A percentile compares a stretch with the other conserved stretches of the same genome.
phyloP scores from a whole-genome alignment of 53 echinoderm and acorn worm species.

The Arbacia lixula region DNA sequence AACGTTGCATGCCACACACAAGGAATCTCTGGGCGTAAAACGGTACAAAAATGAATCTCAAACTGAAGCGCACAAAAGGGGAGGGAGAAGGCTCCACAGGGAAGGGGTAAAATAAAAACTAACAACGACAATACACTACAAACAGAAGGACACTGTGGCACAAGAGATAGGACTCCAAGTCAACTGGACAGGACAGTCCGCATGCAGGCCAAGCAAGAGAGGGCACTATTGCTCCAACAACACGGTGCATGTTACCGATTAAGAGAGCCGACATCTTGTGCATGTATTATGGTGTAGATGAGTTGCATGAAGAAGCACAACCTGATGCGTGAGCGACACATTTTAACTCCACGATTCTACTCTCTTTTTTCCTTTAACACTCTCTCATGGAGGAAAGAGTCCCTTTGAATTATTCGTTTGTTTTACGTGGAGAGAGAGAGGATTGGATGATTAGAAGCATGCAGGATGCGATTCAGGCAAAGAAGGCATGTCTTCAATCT shows the following conservation, averaged over 20 bases:
- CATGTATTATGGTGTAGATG: slow-evolving; percentile 57
- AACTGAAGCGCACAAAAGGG: slow-evolving; percentile 29
- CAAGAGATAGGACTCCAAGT: background rate
- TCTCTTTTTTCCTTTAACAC: slow-evolving; percentile 5
- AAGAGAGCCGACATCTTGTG: slow-evolving; percentile 35
- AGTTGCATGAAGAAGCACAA: slow-evolving; percentile 33
- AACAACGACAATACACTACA: slow-evolving; percentile 4
- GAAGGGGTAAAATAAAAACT: background rate
- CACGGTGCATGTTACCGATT: slow-evolving; percentile 53
- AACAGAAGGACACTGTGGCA: slow-evolving; percentile 1
- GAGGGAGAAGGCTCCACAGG: slow-evolving; percentile 3
- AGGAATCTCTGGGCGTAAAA: slow-evolving; percentile 13
- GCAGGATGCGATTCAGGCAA: slow-evolving; percentile 55
- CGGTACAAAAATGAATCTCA: background rate
- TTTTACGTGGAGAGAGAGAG: background rate
- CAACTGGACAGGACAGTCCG: slow-evolving; percentile 31
- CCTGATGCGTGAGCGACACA: slow-evolving; percentile 18
- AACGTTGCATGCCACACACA: slow-evolving; percentile 50
- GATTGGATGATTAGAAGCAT: slow-evolving; percentile 56
- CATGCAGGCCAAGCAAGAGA: slow-evolving; percentile 44
- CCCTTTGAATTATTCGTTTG: too few relatives aligned
- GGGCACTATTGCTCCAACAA: background rate
- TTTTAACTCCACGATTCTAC: background rate
- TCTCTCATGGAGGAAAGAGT: too few relatives aligned
- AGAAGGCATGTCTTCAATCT: slow-evolving; percentile 58